Evolutionary conservation across 2,888 invertebrate genomes (phyloP).

Genomic region (Tetragonisca angustula): DNA sequence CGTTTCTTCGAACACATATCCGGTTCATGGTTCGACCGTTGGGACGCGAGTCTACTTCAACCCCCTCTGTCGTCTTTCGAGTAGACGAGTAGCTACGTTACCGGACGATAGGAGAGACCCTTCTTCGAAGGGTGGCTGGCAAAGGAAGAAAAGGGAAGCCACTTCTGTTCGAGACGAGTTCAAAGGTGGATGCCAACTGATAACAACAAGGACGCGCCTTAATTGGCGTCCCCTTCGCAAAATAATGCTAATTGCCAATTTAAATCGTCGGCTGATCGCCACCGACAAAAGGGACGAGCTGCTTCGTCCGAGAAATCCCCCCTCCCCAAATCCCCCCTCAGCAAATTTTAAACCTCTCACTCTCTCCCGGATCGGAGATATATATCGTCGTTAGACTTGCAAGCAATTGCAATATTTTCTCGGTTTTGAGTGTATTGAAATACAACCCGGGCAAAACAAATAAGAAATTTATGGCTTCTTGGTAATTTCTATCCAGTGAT

Average conservation of each 20-base stretch:
- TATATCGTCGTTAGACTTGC: no score
- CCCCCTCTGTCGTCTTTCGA: not conserved
- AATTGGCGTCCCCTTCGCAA: conserved; percentile 39
- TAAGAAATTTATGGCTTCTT: no score
- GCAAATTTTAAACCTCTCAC: no score
- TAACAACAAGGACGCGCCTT: conserved; percentile 51
- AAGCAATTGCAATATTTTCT: no score
- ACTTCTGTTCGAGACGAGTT: not conserved
- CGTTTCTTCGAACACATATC: not conserved
- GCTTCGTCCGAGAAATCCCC: not conserved
- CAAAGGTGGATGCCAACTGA: conserved; percentile 36
- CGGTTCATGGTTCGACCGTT: not conserved
- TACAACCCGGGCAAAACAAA: no score
- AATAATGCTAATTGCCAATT: conserved; percentile 53
- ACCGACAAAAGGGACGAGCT: not conserved
- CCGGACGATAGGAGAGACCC: conserved; percentile 21
- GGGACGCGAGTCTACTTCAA: conserved; percentile 3
- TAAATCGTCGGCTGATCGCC: not conserved
- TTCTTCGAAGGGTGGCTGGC: conserved; percentile 14
- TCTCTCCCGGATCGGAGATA: no score
- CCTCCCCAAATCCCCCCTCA: no score
- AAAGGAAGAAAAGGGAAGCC: conserved; percentile 35
- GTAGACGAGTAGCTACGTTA: conserved; percentile 31
- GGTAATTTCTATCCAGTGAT: no score
- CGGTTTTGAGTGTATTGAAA: no score